These are phyloP conservation scores for Apodemia zela DNA, from an alignment of 2,888 invertebrate genomes.

Conservation along the genomic window DNA sequence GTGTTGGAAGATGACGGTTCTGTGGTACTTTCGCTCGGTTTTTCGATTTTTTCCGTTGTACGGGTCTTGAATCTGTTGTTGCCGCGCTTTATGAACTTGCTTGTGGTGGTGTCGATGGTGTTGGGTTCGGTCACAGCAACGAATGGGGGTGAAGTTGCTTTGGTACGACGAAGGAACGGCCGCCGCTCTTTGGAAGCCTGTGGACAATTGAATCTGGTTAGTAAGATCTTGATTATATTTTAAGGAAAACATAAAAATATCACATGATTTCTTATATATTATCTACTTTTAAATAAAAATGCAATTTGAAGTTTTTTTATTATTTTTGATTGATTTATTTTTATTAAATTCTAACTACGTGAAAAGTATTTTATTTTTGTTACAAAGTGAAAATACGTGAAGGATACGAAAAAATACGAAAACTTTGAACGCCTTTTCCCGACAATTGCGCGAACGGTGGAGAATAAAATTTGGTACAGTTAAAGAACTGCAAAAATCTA, in stretches of 20 bases:
- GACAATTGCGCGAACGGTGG: too few relatives aligned
- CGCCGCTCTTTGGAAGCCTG: constrained; percentile 55
- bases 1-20: constrained; percentile 56
- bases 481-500: too few relatives aligned
- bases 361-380: too few relatives aligned
- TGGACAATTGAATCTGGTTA: constrained; percentile 43
- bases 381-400: too few relatives aligned
- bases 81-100: constrained; percentile 49
- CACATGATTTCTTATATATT: too few relatives aligned
- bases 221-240: constrained; percentile 28
- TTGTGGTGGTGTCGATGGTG: constrained; percentile 47
- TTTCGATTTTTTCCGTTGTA: constrained; percentile 40
- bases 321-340: too few relatives aligned
- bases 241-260: neutral
- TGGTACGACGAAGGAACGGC: constrained; percentile 65
- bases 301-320: too few relatives aligned
- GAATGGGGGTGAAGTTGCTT: constrained; percentile 58
- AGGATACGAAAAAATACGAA: too few relatives aligned
- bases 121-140: constrained; percentile 44
- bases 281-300: too few relatives aligned
- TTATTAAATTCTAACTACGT: too few relatives aligned
- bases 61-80: constrained; percentile 47
- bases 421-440: too few relatives aligned
- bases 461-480: too few relatives aligned
- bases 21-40: constrained; percentile 44